phyloP scores from a whole-genome alignment of 2,888 invertebrate genomes.

The Thumatha senex region DNA sequence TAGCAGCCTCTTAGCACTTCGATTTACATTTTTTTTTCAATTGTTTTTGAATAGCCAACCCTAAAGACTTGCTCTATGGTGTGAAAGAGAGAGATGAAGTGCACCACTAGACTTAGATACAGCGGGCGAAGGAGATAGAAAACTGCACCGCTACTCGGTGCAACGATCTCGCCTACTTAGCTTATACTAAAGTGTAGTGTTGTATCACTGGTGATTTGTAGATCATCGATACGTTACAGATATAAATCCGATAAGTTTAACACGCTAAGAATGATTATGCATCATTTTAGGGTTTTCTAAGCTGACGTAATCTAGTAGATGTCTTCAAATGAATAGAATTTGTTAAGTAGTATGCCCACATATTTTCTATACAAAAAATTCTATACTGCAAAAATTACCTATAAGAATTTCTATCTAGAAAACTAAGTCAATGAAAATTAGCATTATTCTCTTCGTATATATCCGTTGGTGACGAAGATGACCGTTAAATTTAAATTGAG shows the following conservation, averaged over 20 bases:
- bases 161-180: constrained; percentile 57
- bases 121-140: constrained; percentile 44
- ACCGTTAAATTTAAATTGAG: constrained; percentile 48
- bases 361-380: not conserved
- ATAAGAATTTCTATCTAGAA: not conserved
- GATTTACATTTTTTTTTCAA: constrained; percentile 33
- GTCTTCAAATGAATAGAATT: too few species aligned
- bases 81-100: constrained; percentile 27
- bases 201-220: constrained; percentile 22
- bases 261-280: not conserved
- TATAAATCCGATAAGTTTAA: not conserved
- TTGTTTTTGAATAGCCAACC: constrained; percentile 30
- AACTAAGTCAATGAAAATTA: constrained; percentile 1
- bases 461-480: constrained; percentile 38
- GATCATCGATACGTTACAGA: constrained; percentile 23
- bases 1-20: constrained; percentile 36
- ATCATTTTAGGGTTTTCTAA: not conserved
- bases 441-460: constrained; percentile 15
- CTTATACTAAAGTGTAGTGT: constrained; percentile 40
- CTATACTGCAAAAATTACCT: too few species aligned
- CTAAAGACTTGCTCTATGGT: constrained; percentile 26
- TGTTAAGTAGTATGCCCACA: too few species aligned
- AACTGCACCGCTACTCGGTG: constrained; percentile 58
- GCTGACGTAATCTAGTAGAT: too few species aligned
- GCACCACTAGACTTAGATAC: constrained; percentile 30